Conservation (phyloP, 2,797 vertebrate genomes). For the Aeoliscus strigatus region DNA sequence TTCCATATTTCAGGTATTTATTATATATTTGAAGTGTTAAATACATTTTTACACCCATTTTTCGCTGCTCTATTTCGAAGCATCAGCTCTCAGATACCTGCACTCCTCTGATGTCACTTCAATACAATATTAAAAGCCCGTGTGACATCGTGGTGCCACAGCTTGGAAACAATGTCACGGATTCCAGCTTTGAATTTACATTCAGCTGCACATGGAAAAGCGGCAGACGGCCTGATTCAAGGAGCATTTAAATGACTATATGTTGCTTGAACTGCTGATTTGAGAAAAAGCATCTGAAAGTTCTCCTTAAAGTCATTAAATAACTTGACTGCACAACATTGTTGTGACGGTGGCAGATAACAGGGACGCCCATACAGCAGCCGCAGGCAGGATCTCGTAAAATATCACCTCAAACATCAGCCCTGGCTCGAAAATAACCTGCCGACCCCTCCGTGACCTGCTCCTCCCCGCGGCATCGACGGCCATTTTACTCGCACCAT, state of each 20-base stretch:
- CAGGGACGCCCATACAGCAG: slow-evolving; percentile 15
- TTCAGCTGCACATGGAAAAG: too few relatives aligned
- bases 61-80: slow-evolving; percentile 2
- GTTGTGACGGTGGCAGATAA: slow-evolving; percentile 2
- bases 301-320: too few relatives aligned
- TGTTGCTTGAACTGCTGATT: too few relatives aligned
- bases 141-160: not conserved
- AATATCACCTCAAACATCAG: slow-evolving; percentile 18
- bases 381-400: slow-evolving; percentile 13
- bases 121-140: not conserved
- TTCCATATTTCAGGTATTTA: too few relatives aligned
- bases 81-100: not conserved
- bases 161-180: not conserved
- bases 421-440: slow-evolving; percentile 36
- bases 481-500: slow-evolving; percentile 24
- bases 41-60: too few relatives aligned
- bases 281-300: too few relatives aligned
- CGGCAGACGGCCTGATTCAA: too few relatives aligned
- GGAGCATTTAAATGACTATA: too few relatives aligned
- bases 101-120: not conserved
- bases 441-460: slow-evolving; percentile 22
- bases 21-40: too few relatives aligned
- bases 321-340: too few relatives aligned
- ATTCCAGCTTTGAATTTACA: too few relatives aligned
- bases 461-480: slow-evolving; percentile 19